These are phyloP conservation scores for Dendrolimus kikuchii DNA, from an alignment of 1,140 invertebrate genomes.

Conservation along the genomic window DNA sequence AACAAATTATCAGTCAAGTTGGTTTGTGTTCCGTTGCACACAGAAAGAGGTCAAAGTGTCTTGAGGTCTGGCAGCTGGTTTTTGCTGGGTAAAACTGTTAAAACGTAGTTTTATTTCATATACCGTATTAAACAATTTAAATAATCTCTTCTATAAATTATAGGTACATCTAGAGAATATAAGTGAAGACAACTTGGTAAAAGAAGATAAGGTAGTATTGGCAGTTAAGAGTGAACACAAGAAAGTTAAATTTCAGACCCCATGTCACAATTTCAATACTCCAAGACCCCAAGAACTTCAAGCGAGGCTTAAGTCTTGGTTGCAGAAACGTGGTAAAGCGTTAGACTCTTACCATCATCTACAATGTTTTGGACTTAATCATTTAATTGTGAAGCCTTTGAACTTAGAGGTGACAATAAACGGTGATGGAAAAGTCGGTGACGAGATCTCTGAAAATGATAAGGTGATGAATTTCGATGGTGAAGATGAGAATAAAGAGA, in stretches of 20 bases:
- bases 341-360: slow-evolving; percentile 68
- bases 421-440: too few relatives aligned
- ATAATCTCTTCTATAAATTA: too few relatives aligned
- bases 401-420: slow-evolving; percentile 8
- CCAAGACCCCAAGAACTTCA: slow-evolving; percentile 57
- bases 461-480: slow-evolving; percentile 3
- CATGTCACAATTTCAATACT: slow-evolving; percentile 44
- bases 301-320: slow-evolving; percentile 63
- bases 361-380: slow-evolving; percentile 67
- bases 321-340: slow-evolving; percentile 65
- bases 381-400: slow-evolving; percentile 24
- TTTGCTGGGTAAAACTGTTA: too few relatives aligned
- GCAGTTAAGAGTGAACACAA: slow-evolving; percentile 63
- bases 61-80: too few relatives aligned
- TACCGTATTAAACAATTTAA: too few relatives aligned
- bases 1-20: too few relatives aligned
- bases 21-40: too few relatives aligned
- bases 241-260: slow-evolving; percentile 59
- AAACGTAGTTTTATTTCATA: too few relatives aligned
- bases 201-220: slow-evolving; percentile 42
- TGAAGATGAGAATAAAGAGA: slow-evolving; percentile 73
- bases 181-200: slow-evolving; percentile 45
- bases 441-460: not conserved
- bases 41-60: too few relatives aligned
- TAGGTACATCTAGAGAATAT: slow-evolving; percentile 35